phyloP scores from a whole-genome alignment of 2,797 vertebrate species.

The Coregonus ussuriensis region DNA sequence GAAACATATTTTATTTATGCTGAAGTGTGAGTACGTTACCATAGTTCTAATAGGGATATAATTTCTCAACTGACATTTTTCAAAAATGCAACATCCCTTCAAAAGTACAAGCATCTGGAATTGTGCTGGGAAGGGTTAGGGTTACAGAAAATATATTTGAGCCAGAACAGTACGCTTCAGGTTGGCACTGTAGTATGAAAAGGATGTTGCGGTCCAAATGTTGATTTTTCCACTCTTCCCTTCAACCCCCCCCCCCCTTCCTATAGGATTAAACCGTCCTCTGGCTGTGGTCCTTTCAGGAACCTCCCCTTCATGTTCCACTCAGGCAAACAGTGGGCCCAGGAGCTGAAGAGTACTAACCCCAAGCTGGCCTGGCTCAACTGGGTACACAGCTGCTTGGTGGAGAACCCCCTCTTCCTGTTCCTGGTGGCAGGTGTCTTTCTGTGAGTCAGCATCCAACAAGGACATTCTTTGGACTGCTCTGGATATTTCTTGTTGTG shows the following conservation, averaged over 20 bases:
- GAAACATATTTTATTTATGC: not conserved
- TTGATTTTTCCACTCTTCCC: not conserved
- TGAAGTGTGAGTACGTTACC: not conserved
- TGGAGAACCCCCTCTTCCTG: slow-evolving; percentile 78
- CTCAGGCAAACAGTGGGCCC: slow-evolving; percentile 70
- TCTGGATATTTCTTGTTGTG: slow-evolving; percentile 61
- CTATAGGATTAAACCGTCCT: slow-evolving; percentile 79
- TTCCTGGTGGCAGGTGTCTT: slow-evolving; percentile 71
- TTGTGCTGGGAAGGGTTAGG: not conserved
- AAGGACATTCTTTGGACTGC: slow-evolving; percentile 70
- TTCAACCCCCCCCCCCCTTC: not conserved
- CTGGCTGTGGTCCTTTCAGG: slow-evolving; percentile 84
- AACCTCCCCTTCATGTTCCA: slow-evolving; percentile 75
- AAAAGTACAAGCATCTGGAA: not conserved
- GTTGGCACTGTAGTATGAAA: not conserved
- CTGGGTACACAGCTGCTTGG: slow-evolving; percentile 66
- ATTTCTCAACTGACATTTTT: not conserved
- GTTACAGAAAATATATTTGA: not conserved
- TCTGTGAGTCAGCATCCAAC: slow-evolving; percentile 72
- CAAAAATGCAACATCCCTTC: not conserved
- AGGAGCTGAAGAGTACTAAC: slow-evolving; percentile 55
- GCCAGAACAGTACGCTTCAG: not conserved
- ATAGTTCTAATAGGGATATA: not conserved
- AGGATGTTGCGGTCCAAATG: not conserved
- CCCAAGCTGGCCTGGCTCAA: slow-evolving; percentile 71